Conservation (phyloP, 2,888 invertebrate genomes). For the Nomada goodeniana region DNA sequence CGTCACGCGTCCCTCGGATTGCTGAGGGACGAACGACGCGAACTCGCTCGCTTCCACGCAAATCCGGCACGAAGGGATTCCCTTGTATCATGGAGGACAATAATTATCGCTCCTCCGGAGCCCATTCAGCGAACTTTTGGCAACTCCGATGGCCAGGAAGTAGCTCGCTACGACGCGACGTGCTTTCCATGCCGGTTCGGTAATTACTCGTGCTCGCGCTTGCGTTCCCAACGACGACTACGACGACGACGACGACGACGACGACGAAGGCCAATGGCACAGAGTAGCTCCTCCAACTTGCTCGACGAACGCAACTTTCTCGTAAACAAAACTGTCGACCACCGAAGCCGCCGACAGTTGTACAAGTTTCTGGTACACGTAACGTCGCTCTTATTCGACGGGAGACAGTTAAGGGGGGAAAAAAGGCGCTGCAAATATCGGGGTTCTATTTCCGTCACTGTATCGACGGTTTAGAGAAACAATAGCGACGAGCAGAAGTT, state of each 20-base stretch:
- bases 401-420: neutral
- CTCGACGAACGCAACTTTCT: constrained; percentile 36
- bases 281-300: constrained; percentile 32
- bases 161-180: constrained; percentile 9
- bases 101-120: constrained; percentile 64
- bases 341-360: neutral
- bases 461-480: neutral
- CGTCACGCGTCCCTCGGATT: no score
- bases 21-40: constrained; percentile 9
- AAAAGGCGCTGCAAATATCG: neutral
- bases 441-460: neutral
- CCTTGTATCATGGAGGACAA: constrained; percentile 42
- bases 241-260: constrained; percentile 6
- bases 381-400: neutral
- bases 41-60: constrained; percentile 3
- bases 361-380: neutral
- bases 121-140: constrained; percentile 62
- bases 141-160: constrained; percentile 50
- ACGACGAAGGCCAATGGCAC: constrained; percentile 46
- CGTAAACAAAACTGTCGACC: constrained; percentile 39
- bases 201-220: constrained; percentile 62
- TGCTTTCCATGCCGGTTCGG: constrained; percentile 43
- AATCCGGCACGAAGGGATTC: constrained; percentile 35
- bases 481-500: neutral
- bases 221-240: constrained; percentile 17